Conservation (phyloP, 2,113 vertebrate genomes). For the Myodes glareolus region DNA sequence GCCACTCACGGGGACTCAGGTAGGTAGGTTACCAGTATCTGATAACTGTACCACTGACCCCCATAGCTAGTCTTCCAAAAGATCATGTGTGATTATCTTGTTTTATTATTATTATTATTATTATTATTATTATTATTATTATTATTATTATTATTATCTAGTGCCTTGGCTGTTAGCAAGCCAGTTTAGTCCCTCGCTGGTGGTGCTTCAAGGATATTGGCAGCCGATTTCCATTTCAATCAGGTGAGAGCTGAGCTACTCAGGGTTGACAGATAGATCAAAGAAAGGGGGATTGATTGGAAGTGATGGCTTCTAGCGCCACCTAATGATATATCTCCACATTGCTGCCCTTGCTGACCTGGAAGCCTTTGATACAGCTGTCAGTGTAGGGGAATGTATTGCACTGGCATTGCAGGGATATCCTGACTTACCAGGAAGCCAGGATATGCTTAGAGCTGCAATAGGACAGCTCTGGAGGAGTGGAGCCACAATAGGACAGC, state of each 20-base stretch:
- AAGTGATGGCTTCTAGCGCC: slow-evolving; percentile 79
- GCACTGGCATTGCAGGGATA: too few relatives aligned
- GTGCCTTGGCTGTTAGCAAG: slow-evolving; percentile 19
- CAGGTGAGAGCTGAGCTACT: slow-evolving; percentile 1
- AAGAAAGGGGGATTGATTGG: accelerated
- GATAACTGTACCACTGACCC: background rate
- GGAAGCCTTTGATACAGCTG: background rate
- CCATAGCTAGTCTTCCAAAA: slow-evolving; percentile 52
- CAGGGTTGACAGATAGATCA: background rate
- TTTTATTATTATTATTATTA: background rate
- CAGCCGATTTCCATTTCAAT: slow-evolving; percentile 78
- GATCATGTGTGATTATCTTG: slow-evolving; percentile 64
- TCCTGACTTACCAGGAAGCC: too few relatives aligned
- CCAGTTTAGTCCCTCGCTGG: slow-evolving; percentile 66
- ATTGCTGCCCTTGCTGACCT: background rate
- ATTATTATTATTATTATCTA: background rate
- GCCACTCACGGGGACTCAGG: background rate
- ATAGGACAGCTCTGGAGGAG: too few relatives aligned
- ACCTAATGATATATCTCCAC: slow-evolving; percentile 72
- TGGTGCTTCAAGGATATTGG: slow-evolving; percentile 49
- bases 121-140: too few relatives aligned
- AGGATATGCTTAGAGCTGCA: too few relatives aligned
- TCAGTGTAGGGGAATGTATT: too few relatives aligned
- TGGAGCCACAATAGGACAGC: too few relatives aligned
- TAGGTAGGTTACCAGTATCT: slow-evolving; percentile 33